These are phyloP conservation scores for Neuroterus valhalla DNA, from an alignment of 1,140 invertebrate species.

Conservation along the genomic window DNA sequence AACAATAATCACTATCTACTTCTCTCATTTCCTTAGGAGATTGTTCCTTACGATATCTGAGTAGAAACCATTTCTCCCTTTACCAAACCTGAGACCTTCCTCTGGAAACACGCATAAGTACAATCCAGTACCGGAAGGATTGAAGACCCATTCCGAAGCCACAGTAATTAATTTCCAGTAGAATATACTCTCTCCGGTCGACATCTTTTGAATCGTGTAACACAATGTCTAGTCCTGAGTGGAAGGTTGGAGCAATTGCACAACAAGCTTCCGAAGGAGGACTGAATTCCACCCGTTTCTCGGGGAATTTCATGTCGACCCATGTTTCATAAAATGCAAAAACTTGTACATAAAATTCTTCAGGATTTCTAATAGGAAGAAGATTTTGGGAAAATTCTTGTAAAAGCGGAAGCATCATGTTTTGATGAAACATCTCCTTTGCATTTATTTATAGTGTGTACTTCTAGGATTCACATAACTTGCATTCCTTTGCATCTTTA, in stretches of 20 bases:
- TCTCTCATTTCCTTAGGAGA: conserved; percentile 8
- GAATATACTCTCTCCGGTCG: conserved; percentile 37
- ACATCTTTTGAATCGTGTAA: conserved; percentile 44
- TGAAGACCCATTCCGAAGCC: conserved; percentile 16
- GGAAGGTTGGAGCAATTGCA: conserved; percentile 37
- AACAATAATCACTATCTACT: conserved; percentile 19
- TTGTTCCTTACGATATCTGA: conserved; percentile 24
- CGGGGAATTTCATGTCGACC: conserved; percentile 38
- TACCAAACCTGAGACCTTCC: not conserved
- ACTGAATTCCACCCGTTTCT: conserved; percentile 25
- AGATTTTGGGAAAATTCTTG: not conserved
- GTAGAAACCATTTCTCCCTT: conserved; percentile 4
- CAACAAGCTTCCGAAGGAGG: conserved; percentile 9
- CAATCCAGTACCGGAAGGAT: conserved; percentile 32
- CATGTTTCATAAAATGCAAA: conserved; percentile 38
- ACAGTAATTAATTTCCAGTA: conserved; percentile 40
- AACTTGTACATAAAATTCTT: not conserved
- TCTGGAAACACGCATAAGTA: conserved; percentile 20
- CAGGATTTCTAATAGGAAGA: too few relatives aligned
- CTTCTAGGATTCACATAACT: too few relatives aligned
- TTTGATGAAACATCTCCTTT: not conserved
- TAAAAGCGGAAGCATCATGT: not conserved
- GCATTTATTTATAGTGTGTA: too few relatives aligned
- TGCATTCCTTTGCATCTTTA: too few relatives aligned
- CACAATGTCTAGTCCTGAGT: conserved; percentile 37